phyloP scores from a whole-genome alignment of 2,797 vertebrate genomes.

The Erithacus rubecula region DNA sequence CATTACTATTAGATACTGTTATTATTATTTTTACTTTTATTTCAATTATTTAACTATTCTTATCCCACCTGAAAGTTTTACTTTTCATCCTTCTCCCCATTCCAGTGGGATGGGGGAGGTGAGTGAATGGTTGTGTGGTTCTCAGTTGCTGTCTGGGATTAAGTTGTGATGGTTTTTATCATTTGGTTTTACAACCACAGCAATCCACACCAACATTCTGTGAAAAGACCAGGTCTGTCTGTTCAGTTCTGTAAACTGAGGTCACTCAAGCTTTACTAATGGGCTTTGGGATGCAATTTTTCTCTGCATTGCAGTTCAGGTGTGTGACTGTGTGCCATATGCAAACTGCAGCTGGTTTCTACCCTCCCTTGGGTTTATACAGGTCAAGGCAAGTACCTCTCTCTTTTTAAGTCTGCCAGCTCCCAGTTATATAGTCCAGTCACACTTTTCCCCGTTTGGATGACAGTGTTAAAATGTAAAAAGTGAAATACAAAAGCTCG shows the following conservation, averaged over 20 bases:
- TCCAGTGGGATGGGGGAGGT: neutral
- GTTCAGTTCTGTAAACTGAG: neutral
- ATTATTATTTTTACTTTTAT: neutral
- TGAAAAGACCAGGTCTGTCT: neutral
- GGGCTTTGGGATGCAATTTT: neutral
- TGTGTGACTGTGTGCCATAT: neutral
- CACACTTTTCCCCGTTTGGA: neutral
- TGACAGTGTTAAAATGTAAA: neutral
- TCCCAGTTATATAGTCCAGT: neutral
- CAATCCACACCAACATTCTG: neutral
- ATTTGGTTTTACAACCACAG: neutral
- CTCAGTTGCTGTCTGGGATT: neutral
- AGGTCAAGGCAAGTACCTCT: neutral
- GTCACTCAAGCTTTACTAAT: neutral
- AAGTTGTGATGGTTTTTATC: neutral
- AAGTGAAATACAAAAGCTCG: neutral
- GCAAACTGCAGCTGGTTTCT: neutral
- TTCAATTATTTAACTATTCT: neutral
- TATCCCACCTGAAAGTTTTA: neutral
- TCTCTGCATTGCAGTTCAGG: neutral
- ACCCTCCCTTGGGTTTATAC: neutral
- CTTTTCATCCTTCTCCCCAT: neutral
- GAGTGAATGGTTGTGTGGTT: rapidly evolving
- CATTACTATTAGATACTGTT: neutral
- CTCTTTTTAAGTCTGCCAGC: neutral